phyloP scores from a whole-genome alignment of 2,797 vertebrate genomes.

The Acropternis orthonyx region DNA sequence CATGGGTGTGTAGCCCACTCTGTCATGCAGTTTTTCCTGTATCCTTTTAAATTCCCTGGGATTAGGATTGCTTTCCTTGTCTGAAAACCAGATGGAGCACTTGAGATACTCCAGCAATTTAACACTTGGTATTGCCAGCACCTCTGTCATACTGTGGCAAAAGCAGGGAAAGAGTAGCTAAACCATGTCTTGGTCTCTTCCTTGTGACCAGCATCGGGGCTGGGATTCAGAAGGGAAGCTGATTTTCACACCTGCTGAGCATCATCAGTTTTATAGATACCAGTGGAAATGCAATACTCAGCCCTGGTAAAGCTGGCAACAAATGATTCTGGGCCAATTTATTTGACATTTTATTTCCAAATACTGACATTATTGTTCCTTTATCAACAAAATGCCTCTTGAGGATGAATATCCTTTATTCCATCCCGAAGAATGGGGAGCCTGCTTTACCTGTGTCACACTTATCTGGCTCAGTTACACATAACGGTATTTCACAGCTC shows the following conservation, averaged over 20 bases:
- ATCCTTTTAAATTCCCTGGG: not conserved
- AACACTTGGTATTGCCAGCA: not conserved
- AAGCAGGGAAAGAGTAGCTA: not conserved
- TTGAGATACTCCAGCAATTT: not conserved
- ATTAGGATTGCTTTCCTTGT: not conserved
- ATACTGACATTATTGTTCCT: not conserved
- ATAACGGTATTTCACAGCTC: not conserved
- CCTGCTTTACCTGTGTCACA: not conserved
- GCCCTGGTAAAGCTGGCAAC: not conserved
- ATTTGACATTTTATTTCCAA: not conserved
- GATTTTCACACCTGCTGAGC: not conserved
- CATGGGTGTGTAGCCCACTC: not conserved
- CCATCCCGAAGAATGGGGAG: not conserved
- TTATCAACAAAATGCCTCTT: not conserved
- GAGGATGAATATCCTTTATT: not conserved
- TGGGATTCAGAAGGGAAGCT: not conserved
- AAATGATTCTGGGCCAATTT: not conserved
- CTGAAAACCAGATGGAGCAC: not conserved
- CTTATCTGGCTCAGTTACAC: not conserved
- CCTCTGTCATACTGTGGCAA: not conserved
- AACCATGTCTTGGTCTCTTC: not conserved
- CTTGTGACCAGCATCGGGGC: not conserved
- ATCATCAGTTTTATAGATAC: not conserved
- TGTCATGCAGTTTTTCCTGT: not conserved
- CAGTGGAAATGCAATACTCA: not conserved